Conservation (phyloP, 1,140 invertebrate genomes). For the Phenacoccus solenopsis region DNA sequence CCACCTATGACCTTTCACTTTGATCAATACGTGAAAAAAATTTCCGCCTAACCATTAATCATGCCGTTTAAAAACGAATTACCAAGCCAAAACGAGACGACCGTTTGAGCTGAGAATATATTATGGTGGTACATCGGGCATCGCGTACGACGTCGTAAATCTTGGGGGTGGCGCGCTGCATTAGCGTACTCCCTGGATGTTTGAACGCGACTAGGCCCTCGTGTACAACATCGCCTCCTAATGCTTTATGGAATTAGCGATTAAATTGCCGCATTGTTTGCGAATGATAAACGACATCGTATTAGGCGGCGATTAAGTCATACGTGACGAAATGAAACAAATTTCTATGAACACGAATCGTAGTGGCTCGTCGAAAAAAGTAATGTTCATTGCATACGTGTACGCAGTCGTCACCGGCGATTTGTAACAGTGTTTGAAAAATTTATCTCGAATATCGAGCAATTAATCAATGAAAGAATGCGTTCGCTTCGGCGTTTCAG, state of each 20-base stretch:
- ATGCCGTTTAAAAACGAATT: background rate
- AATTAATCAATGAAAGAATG: no score
- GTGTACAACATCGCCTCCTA: background rate
- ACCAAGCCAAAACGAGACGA: background rate
- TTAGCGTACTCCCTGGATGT: background rate
- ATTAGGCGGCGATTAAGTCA: constrained; percentile 1
- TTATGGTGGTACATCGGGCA: background rate
- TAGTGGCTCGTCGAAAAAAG: no score
- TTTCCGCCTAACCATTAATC: background rate
- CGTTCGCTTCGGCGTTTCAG: no score
- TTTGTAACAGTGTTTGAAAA: no score
- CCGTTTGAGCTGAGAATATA: background rate
- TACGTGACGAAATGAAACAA: background rate
- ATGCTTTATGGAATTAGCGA: background rate
- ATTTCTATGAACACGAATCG: background rate
- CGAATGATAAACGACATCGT: background rate
- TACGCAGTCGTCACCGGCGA: no score
- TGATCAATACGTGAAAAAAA: background rate
- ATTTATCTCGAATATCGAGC: no score
- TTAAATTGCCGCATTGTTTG: background rate
- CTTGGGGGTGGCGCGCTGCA: background rate
- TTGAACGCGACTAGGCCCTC: background rate
- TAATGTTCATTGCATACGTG: no score
- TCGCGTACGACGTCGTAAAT: background rate
- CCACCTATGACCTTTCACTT: background rate